Base-by-base conservation (phyloP, 1,140 invertebrate species). In the Nymphalis io region DNA sequence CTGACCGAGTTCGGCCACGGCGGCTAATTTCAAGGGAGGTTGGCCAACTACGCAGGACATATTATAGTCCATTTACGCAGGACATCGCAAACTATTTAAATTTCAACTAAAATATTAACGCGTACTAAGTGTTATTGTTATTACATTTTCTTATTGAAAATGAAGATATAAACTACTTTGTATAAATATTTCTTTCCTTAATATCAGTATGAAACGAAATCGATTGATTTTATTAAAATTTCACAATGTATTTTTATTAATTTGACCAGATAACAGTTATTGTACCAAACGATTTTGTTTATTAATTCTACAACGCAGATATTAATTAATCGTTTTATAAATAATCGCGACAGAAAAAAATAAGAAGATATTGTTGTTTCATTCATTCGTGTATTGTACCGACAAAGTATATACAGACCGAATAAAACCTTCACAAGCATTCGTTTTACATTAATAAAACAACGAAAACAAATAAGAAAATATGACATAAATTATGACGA, bases 401-500 rank as follows among this genome's bases (percentile, higher is more conserved):
- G 73, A 75, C 70, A 61, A 62, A 71, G 71, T 67, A 58, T 46
- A 61, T 48, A 20, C 18, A 51, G 46, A 59, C 61, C 48, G 40
- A 58, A 68, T 72, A 80, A 78, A 82, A 80, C 75, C 68, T 69
- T 68, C 65, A 23, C 58, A 66, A 51, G 57, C 53, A 42, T 58
- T 18, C 16, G 62, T n/a, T 70, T 62, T 55, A 62, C 66, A 74
- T 78, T 78, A 75, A 80, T 76, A 73, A 76, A 74, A 65, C 67
- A 67, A 40, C 65, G 67, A 75, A 74, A 75, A 72, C 55, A 76
- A 42, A 79, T 73, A 75, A 81, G 67, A 78, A 75, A 81, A 79
- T 81, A 79, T 86, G 76, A 80, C 76, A 83, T 83, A 79, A 85
- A 79, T 82, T 78, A 81, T 73, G 68, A 76, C 67, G 27, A 74